Conservation (phyloP, 2,888 invertebrate species). For the Fragum sueziense region DNA sequence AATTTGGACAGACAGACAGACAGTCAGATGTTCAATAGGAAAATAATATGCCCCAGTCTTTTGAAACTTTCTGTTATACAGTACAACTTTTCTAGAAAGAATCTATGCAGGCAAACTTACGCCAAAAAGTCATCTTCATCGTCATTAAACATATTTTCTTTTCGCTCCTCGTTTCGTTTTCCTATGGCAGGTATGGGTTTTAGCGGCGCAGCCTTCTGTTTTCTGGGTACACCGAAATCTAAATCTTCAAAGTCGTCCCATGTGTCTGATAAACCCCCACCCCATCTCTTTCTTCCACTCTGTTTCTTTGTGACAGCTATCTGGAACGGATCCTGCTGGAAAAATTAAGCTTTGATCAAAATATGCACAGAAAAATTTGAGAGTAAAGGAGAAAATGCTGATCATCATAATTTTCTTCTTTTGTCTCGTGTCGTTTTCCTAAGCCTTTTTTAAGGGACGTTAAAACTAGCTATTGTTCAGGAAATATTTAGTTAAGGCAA, state of each 20-base stretch:
- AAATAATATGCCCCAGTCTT: too few species aligned
- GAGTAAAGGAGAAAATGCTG: not conserved
- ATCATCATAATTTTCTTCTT: not conserved
- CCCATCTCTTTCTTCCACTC: constrained; percentile 79
- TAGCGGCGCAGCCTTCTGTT: constrained; percentile 66
- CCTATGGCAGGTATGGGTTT: constrained; percentile 65
- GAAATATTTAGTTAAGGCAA: too few species aligned
- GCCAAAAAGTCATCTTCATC: constrained; percentile 76
- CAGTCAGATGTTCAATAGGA: too few species aligned
- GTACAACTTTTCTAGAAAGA: too few species aligned
- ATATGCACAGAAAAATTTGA: not conserved
- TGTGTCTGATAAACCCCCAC: constrained; percentile 74
- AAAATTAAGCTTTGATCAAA: not conserved
- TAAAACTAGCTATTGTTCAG: too few species aligned
- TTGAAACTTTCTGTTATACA: too few species aligned
- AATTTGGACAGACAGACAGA: too few species aligned
- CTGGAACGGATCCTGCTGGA: constrained; percentile 56
- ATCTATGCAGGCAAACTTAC: too few species aligned
- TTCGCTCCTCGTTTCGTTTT: constrained; percentile 62
- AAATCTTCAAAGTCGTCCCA: constrained; percentile 80
- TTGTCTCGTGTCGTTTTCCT: not conserved
- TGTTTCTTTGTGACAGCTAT: constrained; percentile 73
- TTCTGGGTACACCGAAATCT: constrained; percentile 71
- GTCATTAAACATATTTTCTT: constrained; percentile 64
- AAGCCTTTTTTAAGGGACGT: not conserved